Percentiles rank a stretch among this genome's conserved stretches.
Conservation (phyloP, 2,797 vertebrate species). For the Glossophaga mutica region DNA sequence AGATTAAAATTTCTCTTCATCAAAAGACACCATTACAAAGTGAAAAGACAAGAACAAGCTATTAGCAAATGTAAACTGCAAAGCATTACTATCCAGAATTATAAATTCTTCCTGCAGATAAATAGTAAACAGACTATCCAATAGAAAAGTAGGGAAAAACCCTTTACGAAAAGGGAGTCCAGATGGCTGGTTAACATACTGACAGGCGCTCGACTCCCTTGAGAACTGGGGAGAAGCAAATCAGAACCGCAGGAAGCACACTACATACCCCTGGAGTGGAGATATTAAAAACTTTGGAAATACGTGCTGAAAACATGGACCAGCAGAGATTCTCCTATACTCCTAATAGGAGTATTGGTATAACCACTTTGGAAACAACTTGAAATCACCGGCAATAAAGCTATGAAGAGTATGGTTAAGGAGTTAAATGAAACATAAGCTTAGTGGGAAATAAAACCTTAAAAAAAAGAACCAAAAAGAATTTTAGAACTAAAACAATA, state of each 20-base stretch:
- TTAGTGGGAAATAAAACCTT: neutral
- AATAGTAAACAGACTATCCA: neutral
- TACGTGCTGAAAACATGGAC: neutral
- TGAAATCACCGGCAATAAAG: neutral
- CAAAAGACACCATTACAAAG: neutral
- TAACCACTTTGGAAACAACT: rapidly evolving
- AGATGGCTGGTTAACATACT: neutral
- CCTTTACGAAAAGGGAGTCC: neutral
- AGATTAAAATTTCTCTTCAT: neutral
- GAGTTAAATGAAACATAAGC: neutral
- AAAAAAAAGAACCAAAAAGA: neutral
- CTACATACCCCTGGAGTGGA: no score
- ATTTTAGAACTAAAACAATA: neutral
- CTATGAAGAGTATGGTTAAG: neutral
- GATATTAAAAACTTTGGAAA: rapidly evolving
- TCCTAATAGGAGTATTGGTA: no score
- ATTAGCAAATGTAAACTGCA: neutral
- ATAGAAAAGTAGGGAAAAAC: neutral
- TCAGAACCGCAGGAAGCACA: rapidly evolving
- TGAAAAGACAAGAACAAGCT: neutral
- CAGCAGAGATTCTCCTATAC: no score
- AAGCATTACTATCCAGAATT: neutral
- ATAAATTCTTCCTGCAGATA: neutral
- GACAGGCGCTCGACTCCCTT: neutral
- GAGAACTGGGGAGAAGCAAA: neutral